These are phyloP conservation scores for Brachionus paranguensis DNA, from an alignment of 1,140 invertebrate genomes.

Conservation along the genomic window DNA sequence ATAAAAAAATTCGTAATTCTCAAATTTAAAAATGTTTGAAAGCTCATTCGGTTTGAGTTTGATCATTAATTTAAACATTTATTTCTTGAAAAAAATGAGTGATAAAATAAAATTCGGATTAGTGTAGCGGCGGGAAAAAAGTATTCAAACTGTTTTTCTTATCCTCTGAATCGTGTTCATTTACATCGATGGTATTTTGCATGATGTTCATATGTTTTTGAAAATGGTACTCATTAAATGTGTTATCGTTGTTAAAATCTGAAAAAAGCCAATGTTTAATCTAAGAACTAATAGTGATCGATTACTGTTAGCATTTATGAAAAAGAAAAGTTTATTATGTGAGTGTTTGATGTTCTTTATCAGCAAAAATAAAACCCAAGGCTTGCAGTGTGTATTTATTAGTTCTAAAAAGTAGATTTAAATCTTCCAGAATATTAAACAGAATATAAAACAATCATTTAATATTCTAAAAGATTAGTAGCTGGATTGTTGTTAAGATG, in stretches of 20 bases:
- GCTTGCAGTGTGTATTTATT: not conserved
- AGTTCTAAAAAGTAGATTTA: too few species aligned
- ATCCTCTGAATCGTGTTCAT: slow-evolving; percentile 9
- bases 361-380: not conserved
- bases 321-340: not conserved
- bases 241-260: slow-evolving; percentile 25
- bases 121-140: slow-evolving; percentile 34
- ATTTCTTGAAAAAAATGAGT: not conserved
- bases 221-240: slow-evolving; percentile 34
- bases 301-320: slow-evolving; percentile 14
- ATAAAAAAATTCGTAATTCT: not conserved
- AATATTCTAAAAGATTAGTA: not conserved
- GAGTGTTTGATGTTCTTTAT: not conserved
- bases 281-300: not conserved
- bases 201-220: slow-evolving; percentile 33
- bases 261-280: not conserved
- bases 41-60: not conserved
- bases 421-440: not conserved
- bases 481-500: not conserved
- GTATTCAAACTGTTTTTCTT: slow-evolving; percentile 32
- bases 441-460: not conserved
- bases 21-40: not conserved
- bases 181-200: slow-evolving; percentile 18
- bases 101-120: not conserved
- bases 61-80: not conserved